phyloP scores from a whole-genome alignment of 1,140 invertebrate genomes.

The Pemphigus obesinymphae region DNA sequence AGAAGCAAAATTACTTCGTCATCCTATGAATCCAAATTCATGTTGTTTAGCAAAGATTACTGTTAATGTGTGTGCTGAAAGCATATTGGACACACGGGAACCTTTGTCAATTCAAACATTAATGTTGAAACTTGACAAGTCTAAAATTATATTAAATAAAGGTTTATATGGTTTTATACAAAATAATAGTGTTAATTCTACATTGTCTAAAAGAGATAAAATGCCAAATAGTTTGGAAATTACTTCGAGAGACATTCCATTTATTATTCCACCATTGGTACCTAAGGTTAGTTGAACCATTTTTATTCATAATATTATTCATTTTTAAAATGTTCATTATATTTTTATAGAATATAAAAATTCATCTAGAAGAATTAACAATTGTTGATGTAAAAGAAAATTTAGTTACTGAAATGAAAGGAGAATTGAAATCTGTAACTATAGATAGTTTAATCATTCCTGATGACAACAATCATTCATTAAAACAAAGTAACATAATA shows the following conservation, averaged over 20 bases:
- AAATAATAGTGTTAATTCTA: slow-evolving; percentile 46
- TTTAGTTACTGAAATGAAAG: slow-evolving; percentile 26
- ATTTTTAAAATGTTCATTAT: neutral
- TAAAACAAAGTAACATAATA: slow-evolving; percentile 24
- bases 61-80: slow-evolving; percentile 68
- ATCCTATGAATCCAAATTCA: slow-evolving; percentile 44
- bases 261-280: neutral
- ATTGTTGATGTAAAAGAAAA: slow-evolving; percentile 32
- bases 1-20: slow-evolving; percentile 48
- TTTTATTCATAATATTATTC: neutral
- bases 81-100: slow-evolving; percentile 67
- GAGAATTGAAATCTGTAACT: slow-evolving; percentile 22
- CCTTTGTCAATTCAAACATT: slow-evolving; percentile 70
- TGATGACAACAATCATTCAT: slow-evolving; percentile 10
- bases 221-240: neutral
- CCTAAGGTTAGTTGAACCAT: slow-evolving; percentile 43
- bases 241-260: neutral
- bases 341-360: slow-evolving; percentile 29
- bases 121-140: slow-evolving; percentile 64
- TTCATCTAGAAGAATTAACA: slow-evolving; percentile 13
- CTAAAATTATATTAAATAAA: slow-evolving; percentile 62
- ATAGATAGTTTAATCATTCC: slow-evolving; percentile 17
- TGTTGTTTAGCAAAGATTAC: slow-evolving; percentile 65
- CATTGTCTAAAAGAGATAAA: neutral
- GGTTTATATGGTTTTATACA: slow-evolving; percentile 60